A percentile compares a stretch with the other conserved stretches of the same genome.
These are phyloP conservation scores for Phrynosoma platyrhinos DNA, from an alignment of 2,113 vertebrate species.

Conservation along the genomic window DNA sequence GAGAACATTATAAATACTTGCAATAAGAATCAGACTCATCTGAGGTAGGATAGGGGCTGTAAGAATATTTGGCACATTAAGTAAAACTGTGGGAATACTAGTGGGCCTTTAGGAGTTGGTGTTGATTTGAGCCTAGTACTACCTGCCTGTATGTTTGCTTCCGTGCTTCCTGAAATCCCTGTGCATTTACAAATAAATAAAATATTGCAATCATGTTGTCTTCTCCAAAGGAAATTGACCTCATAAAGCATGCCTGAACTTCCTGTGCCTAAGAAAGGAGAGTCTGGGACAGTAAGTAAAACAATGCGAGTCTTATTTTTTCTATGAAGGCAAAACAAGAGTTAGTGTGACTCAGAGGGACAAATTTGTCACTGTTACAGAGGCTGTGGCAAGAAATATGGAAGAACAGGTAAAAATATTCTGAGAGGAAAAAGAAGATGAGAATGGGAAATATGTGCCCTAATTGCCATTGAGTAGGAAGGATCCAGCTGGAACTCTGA, in stretches of 20 bases:
- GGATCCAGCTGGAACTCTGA: neutral
- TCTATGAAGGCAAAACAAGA: neutral
- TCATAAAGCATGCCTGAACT: neutral
- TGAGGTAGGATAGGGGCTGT: neutral
- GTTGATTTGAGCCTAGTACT: slow-evolving; percentile 19
- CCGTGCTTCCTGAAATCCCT: neutral
- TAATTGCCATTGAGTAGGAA: neutral
- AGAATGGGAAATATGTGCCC: neutral
- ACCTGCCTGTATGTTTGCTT: slow-evolving; percentile 3
- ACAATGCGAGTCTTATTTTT: neutral
- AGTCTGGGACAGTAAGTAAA: neutral
- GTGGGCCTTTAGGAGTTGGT: no score
- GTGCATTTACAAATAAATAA: neutral
- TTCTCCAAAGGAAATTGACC: neutral
- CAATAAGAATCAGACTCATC: neutral
- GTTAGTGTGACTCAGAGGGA: neutral
- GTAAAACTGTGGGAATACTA: no score
- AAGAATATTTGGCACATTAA: neutral
- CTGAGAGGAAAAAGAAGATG: neutral
- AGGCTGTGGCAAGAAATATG: neutral
- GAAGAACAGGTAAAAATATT: neutral
- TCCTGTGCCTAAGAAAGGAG: neutral
- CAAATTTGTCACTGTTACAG: neutral
- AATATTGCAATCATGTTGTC: neutral
- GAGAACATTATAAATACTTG: neutral